A percentile compares a stretch with the other conserved stretches of the same genome.
phyloP scores from a whole-genome alignment of 2,888 invertebrate genomes.

The Venusia cambrica region DNA sequence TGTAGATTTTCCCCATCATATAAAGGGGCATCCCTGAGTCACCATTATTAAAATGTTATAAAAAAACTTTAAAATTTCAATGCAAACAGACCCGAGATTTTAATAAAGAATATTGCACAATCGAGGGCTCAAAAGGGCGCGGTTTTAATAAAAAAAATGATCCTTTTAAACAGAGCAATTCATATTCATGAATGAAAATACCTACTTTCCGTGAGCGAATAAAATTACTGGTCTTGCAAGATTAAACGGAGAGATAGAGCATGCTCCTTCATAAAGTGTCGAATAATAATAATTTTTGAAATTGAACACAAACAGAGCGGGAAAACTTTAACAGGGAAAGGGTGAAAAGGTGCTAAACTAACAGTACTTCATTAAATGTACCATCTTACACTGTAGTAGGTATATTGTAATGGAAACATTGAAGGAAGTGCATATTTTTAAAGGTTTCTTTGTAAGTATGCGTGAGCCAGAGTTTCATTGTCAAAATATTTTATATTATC shows the following conservation, averaged over 20 bases:
- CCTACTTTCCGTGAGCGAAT: conserved; percentile 41
- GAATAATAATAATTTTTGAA: not conserved
- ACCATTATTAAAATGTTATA: too few species aligned
- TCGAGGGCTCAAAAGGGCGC: conserved; percentile 18
- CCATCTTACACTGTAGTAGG: too few species aligned
- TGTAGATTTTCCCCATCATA: too few species aligned
- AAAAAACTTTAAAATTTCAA: conserved; percentile 4
- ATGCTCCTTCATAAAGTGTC: conserved; percentile 1
- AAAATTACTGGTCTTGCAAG: conserved; percentile 29
- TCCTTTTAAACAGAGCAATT: conserved; percentile 54
- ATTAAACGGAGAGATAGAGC: conserved; percentile 12
- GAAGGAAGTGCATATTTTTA: too few species aligned
- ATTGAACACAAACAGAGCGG: not conserved
- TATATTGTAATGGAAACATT: too few species aligned
- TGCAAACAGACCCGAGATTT: conserved; percentile 26
- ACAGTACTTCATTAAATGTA: too few species aligned
- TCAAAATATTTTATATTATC: too few species aligned
- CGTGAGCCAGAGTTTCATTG: too few species aligned
- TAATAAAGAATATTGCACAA: conserved; percentile 37
- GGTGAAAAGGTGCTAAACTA: too few species aligned
- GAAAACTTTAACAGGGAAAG: not conserved
- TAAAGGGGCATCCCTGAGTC: too few species aligned
- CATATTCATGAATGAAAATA: conserved; percentile 59
- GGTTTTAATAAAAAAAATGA: conserved; percentile 49
- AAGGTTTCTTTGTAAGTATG: too few species aligned